phyloP scores from a whole-genome alignment of 1,140 invertebrate genomes.

The Halyomorpha halys region DNA sequence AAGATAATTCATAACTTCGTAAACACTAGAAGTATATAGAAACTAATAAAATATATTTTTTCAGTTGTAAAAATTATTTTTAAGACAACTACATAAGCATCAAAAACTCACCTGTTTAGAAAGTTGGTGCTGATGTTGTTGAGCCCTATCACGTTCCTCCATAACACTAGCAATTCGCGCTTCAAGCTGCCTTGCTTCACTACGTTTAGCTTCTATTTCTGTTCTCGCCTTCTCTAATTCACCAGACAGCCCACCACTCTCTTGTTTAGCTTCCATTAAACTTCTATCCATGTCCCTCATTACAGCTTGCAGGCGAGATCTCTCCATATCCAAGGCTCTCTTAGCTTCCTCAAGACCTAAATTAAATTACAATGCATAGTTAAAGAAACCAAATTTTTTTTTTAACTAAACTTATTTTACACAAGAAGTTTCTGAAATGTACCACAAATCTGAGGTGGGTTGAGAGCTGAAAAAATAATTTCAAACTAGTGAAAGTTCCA shows the following conservation, averaged over 20 bases:
- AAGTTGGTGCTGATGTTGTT: conserved; percentile 57
- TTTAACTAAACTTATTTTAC: too few species aligned
- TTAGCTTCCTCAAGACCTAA: conserved; percentile 66
- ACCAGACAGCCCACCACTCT: conserved; percentile 51
- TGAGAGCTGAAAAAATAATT: too few species aligned
- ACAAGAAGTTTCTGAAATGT: too few species aligned
- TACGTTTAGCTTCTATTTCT: conserved; percentile 55
- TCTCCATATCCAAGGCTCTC: conserved; percentile 54
- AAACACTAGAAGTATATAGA: too few species aligned
- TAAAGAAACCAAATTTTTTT: too few species aligned
- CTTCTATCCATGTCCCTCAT: conserved; percentile 68
- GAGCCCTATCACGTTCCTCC: conserved; percentile 61
- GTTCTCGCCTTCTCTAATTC: conserved; percentile 57
- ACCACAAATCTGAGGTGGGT: too few species aligned
- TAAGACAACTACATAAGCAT: not conserved
- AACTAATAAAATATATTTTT: too few species aligned
- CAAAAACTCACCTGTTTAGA: conserved; percentile 52
- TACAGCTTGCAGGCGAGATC: conserved; percentile 54
- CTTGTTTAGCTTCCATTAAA: conserved; percentile 51
- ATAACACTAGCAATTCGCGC: conserved; percentile 59
- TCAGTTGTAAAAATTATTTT: too few species aligned
- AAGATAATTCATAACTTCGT: too few species aligned
- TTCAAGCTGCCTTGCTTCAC: conserved; percentile 70
- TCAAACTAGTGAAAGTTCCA: too few species aligned
- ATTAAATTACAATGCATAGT: too few species aligned